Evolutionary conservation across 2,888 invertebrate genomes (phyloP).

Genomic region (Patella depressa): DNA sequence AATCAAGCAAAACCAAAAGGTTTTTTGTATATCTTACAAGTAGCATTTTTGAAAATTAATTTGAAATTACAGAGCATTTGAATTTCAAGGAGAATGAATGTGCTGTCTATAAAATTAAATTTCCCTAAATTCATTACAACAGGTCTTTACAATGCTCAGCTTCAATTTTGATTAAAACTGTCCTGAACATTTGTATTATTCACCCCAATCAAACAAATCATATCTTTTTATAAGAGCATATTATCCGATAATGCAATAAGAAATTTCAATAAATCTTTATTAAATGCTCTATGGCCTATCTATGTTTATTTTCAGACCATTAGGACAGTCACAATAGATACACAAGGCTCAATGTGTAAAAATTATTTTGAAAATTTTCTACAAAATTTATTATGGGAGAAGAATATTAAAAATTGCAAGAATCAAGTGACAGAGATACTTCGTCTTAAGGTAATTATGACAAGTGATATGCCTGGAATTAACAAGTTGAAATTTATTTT

Average conservation of each 20-base stretch:
- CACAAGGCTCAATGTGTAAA: conserved; percentile 49
- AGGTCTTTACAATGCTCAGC: no score
- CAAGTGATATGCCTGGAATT: no score
- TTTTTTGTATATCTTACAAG: no score
- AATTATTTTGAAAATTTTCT: conserved; percentile 58
- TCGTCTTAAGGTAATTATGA: conserved; percentile 60
- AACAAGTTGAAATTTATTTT: background rate
- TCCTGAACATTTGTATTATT: no score
- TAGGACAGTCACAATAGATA: conserved; percentile 61
- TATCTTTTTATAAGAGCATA: background rate
- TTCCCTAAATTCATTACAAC: no score
- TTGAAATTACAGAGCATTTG: no score
- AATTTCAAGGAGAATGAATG: background rate
- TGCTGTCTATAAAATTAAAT: no score
- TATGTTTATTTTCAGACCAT: conserved; percentile 52
- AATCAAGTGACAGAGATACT: conserved; percentile 58
- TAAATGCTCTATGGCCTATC: background rate
- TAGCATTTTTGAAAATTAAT: no score
- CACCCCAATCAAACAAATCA: no score
- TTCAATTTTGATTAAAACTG: no score
- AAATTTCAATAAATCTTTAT: background rate
- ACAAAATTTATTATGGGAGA: conserved; percentile 68
- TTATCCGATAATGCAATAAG: background rate
- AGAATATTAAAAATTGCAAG: conserved; percentile 45
- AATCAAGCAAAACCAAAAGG: no score